Evolutionary conservation across 53 echinoderm and acorn worm species (phyloP).

Genomic region (Crossaster papposus): DNA sequence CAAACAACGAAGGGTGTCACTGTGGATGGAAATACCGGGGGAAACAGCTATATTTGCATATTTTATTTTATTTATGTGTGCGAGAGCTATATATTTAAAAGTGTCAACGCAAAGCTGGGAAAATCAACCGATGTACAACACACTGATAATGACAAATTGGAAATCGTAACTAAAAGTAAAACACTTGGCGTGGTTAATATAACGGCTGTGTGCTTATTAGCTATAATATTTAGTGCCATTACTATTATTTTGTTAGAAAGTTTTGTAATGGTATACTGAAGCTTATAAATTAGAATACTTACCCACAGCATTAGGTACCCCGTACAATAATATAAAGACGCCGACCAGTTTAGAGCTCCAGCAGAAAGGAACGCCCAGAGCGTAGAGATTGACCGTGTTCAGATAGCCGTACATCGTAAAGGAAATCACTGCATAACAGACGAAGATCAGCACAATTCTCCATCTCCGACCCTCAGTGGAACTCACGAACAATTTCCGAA

Average conservation of each 20-base stretch:
- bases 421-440: background rate
- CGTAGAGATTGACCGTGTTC: slow-evolving; percentile 13
- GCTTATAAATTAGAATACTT: background rate
- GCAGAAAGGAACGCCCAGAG: background rate
- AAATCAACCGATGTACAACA: no score
- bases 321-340: background rate
- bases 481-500: background rate
- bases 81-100: no score
- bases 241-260: no score
- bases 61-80: background rate
- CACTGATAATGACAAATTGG: no score
- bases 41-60: background rate
- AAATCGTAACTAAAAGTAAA: no score
- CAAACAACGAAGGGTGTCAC: slow-evolving; percentile 47
- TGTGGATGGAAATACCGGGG: background rate
- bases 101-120: no score
- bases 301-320: slow-evolving; percentile 1
- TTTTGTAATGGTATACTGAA: background rate
- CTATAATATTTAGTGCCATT: no score
- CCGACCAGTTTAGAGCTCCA: background rate
- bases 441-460: background rate
- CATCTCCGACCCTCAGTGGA: background rate
- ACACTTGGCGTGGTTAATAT: no score
- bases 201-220: no score
- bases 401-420: background rate